Evolutionary conservation across 2,888 invertebrate genomes (phyloP).

Genomic region (Tricholauxania praeusta): DNA sequence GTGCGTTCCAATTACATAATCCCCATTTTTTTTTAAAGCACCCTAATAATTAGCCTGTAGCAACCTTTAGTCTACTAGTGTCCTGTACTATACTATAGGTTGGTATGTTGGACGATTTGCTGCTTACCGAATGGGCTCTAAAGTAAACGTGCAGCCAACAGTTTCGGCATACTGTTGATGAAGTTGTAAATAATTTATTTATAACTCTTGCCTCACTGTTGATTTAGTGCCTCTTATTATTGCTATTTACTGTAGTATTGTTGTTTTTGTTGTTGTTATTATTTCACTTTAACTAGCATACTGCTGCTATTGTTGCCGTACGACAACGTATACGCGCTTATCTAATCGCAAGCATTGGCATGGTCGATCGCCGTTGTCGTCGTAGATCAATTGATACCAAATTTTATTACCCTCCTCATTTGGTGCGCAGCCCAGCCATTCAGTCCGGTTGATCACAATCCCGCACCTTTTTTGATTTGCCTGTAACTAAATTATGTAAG

Average conservation of each 20-base stretch:
- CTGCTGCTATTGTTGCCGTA: conserved; percentile 5
- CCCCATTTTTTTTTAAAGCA: no score
- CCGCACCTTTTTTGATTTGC: conserved; percentile 25
- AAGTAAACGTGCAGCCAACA: conserved; percentile 8
- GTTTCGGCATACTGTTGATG: conserved; percentile 23
- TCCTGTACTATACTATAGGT: background rate
- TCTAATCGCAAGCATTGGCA: conserved; percentile 42
- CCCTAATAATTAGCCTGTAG: background rate
- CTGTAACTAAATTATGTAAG: background rate
- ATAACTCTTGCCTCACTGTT: conserved; percentile 59
- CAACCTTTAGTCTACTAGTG: background rate
- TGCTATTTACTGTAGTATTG: conserved; percentile 47
- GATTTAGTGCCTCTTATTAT: conserved; percentile 59
- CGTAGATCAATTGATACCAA: conserved; percentile 15
- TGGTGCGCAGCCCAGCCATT: background rate
- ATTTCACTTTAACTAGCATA: background rate
- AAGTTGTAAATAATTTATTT: conserved; percentile 62
- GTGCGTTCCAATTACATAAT: no score
- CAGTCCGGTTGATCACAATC: conserved; percentile 2
- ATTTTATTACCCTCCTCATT: conserved; percentile 18
- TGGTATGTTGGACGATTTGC: background rate
- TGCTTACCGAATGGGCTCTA: background rate
- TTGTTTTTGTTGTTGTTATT: conserved; percentile 47
- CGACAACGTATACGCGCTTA: conserved; percentile 38
- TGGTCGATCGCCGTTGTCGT: background rate